Evolutionary conservation across 2,888 invertebrate species (phyloP).

Genomic region (Cyaniris semiargus): DNA sequence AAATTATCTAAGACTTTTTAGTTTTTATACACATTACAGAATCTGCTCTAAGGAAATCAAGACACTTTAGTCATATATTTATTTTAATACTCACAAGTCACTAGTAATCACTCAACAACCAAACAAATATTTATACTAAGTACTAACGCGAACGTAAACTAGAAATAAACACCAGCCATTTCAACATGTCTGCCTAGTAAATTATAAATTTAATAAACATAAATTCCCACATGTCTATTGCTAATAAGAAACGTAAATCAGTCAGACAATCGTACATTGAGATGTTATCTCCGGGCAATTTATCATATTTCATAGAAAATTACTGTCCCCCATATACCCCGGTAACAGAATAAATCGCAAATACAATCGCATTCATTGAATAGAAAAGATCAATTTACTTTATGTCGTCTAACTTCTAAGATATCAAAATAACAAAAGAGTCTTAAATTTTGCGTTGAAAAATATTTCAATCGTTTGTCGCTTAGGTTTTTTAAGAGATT

Average conservation of each 20-base stretch:
- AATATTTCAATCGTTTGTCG: neutral
- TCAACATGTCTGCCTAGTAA: neutral
- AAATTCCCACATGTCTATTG: neutral
- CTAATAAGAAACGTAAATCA: conserved; percentile 24
- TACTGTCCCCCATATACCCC: conserved; percentile 52
- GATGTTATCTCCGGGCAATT: conserved; percentile 56
- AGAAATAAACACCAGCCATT: neutral
- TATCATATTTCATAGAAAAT: conserved; percentile 36
- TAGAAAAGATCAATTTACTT: conserved; percentile 59
- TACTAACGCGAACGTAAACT: neutral
- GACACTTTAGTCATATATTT: neutral
- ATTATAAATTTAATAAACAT: neutral
- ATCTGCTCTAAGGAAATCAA: neutral
- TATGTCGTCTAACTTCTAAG: conserved; percentile 47
- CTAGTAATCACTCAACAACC: neutral
- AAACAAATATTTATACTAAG: neutral
- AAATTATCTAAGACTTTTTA: neutral
- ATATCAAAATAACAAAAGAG: neutral
- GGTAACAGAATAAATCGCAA: conserved; percentile 68
- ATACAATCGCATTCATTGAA: conserved; percentile 67
- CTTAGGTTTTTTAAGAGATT: neutral
- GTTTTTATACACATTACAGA: neutral
- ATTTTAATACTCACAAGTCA: neutral
- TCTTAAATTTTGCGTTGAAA: neutral
- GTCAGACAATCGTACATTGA: conserved; percentile 53